Evolutionary conservation across 2,888 invertebrate species (phyloP), one percentile per base, ranked within the genome.

Genomic region (Eretmocerus hayati): DNA sequence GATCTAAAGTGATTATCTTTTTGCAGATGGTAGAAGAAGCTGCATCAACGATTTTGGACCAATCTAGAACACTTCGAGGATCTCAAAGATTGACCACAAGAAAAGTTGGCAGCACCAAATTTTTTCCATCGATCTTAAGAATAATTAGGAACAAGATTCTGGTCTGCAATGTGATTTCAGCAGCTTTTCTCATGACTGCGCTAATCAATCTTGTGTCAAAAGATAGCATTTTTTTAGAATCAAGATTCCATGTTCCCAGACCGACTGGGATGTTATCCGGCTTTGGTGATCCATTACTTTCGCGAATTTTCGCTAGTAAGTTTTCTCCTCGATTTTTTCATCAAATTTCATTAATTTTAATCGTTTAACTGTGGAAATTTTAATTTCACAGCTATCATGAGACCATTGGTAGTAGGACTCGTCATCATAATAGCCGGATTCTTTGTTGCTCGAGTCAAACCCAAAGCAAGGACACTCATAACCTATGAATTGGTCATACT

Each of bases 221-320:
- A 52, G 80, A 81, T 64, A 75, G 79, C 53, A 68, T 72, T 41
- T 79, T 78, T 58, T 67, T 81, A 56, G 79, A 81, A 59, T 75
- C 81, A 0, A 74, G 78, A 53, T 82, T 79, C 64, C 76, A 76
- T 49, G 66, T 79, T 20, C 76, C 80, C 1, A 73, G 58, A 39
- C 73, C 65, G 58, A 66, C 70, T 43, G 78, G 66, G 23, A 58
- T 59, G 54, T 46, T 67, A 3, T 52, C 65, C 19, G 72, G 80
- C 6, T 73, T 79, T 20, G 67, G 69, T 2, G 79, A 80, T 60
- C 77, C 80, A n/a, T 73, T 77, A 63, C 61, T 69, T 5, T 74
- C 77, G 1, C 72, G 79, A 50, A 67, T 78, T 44, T 61, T 77
- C 2, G 69, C 74, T 15, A 77, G 67, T 70, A 57, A 62, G 59